Evolutionary conservation across 2,888 invertebrate genomes (phyloP).

Genomic region (Lagria hirta): DNA sequence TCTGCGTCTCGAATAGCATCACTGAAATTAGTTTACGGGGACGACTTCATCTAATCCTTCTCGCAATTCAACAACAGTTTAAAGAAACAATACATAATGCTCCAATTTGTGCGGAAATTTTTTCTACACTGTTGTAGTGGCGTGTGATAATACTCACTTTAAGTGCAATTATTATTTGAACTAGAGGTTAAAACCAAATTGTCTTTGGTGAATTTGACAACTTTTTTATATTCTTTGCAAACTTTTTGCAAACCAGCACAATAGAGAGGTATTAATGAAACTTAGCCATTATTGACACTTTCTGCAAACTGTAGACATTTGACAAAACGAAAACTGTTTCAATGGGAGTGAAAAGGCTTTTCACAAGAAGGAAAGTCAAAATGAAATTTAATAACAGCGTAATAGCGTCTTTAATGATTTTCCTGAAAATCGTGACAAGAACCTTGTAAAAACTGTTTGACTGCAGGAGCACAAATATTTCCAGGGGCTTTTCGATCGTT

Average conservation of each 20-base stretch:
- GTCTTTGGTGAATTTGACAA: background rate
- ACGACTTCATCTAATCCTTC: slow-evolving; percentile 5
- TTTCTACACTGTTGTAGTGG: background rate
- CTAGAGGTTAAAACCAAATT: background rate
- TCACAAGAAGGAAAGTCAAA: slow-evolving; percentile 2
- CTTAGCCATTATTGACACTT: too few species aligned
- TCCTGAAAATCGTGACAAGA: slow-evolving; percentile 2
- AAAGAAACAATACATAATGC: background rate
- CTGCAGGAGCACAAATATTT: slow-evolving; percentile 4
- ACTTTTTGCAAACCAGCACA: background rate
- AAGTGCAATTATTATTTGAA: background rate
- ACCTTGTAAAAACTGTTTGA: slow-evolving; percentile 5
- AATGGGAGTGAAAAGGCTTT: slow-evolving; percentile 1
- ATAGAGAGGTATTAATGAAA: slow-evolving; percentile 2
- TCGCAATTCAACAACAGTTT: slow-evolving; percentile 2
- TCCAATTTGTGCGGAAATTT: slow-evolving; percentile 2
- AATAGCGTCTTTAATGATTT: slow-evolving; percentile 10
- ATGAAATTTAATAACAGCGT: slow-evolving; percentile 12
- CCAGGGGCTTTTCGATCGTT: slow-evolving; percentile 2
- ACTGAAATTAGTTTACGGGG: slow-evolving; percentile 37
- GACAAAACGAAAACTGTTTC: too few species aligned
- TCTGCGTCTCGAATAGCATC: slow-evolving; percentile 39
- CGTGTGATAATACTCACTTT: background rate
- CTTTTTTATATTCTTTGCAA: background rate
- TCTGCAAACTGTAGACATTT: too few species aligned